Base-by-base conservation (phyloP, 2,113 vertebrate species). In the Zapus hudsonius region DNA sequence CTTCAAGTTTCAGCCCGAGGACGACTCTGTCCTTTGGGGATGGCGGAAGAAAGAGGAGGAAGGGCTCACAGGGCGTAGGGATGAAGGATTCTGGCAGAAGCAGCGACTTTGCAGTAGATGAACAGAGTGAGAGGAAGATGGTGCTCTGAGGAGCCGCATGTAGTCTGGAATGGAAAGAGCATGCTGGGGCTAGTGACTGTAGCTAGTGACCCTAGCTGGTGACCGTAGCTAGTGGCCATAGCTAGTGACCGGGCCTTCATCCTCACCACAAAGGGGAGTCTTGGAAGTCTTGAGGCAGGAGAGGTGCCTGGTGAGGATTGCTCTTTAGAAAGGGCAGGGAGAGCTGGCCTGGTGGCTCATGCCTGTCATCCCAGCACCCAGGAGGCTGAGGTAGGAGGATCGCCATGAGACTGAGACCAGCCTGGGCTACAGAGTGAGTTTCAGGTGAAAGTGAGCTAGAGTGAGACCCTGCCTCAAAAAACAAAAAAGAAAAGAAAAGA, bases 91-190 rank as follows among this genome's bases (percentile, higher is more conserved):
- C 36, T 5, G 74, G 81, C 27, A 33, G 79, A 36, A 70, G 75
- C 27, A 36, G 40, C 3, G 0, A 29, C 16, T 20, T 3, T 0
- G 3, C 5, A 11, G 47, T 7, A 3, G 23, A 15, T 25, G 44
- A 33, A 15, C 0, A 12, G 73, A 80, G 42, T 4, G 5, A 36
- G n/a, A 36, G 6, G 10, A 33, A 42, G 73, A 3, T 1, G 27
- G 20, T 52, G 38, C n/a, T 74, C 83, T 59, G 70, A 86, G 79
- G 47, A n/a, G 0, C 13, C 2, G 3, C 5, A 0, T 10, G 0
- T 23, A 42, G 38, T 22, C 36, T 25, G 44, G 42, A 66, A 63
- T n/a, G 59, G 22, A 23, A 59, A 36, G 29, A 52, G 61, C 36
- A 22, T 31, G 67, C 22, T 64, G 2, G 33, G 33, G 9, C 2